Evolutionary conservation across 2,797 vertebrate genomes (phyloP), one percentile per base, ranked within the genome.

Genomic region (Trichosurus vulpecula): DNA sequence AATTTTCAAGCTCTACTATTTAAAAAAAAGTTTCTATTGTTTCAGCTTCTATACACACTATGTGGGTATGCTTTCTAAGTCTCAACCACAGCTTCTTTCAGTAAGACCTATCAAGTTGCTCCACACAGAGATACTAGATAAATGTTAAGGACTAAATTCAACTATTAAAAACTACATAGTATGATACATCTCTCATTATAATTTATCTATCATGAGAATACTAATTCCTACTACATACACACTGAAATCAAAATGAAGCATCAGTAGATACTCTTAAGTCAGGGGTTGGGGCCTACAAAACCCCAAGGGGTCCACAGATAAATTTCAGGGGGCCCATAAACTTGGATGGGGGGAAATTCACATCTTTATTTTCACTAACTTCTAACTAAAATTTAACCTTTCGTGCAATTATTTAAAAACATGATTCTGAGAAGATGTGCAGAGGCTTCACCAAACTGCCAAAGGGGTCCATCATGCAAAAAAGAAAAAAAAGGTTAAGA

Each of bases 181-280:
- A n/a, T 25, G 19, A 74, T 10, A 74, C 3, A 74, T 25, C 66
- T 74, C n/a, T 74, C n/a, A 25, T 41, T 8, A 74, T 41, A 74
- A 74, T 74, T 74, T 74, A 74, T 41, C 35, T 74, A 22, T 25
- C 55, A 92, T 0, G 74, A 55, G 19, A 95, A 94, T 95, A 94
- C 52, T 81, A 30, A 96, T 51, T 92, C 41, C 66, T 90, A 93
- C 66, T 93, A 81, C 90, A 91, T 0, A 90, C 25, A 92, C 91
- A 47, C 95, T 93, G 94, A 93, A 96, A 51, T 66, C 53, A 92
- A 96, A 93, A 27, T 91, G 52, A 96, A 96, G 61, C n/a, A 52
- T 93, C 74, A 90, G 92, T 1, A 89, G 53, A 95, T 29, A 74
- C 6, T 74, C 66, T 1, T 74, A 74, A 66, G 35, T 19, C 35